Base-by-base conservation (phyloP, 2,888 invertebrate genomes). In the Cheilosia soror region DNA sequence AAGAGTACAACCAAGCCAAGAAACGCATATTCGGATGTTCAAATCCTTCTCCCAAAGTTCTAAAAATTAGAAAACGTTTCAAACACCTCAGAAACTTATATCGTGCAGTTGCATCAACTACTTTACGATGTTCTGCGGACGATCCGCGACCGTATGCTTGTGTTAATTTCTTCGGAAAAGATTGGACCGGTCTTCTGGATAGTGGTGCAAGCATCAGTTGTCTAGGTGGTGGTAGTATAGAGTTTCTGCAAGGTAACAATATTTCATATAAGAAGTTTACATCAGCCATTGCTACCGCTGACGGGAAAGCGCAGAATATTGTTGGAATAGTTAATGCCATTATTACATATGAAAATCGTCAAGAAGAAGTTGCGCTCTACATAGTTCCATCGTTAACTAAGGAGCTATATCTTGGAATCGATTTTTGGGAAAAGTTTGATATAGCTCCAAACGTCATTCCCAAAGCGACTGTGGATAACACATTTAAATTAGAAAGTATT, bases 351-450 rank as follows among this genome's bases (percentile, higher is more conserved):
- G 25, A 53, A 53, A 11, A 20, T 53, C 27, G 5, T 2, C 0
- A 4, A 11, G 53, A 27, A 11, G 27, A 53, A 13, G 27, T 53
- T 11, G 11, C 9, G 1, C 29, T 53, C 4, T 53, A 11, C 25
- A n/a, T 53, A 9, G 53, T 31, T 6, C 31, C 31, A 31, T 53
- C 29, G 13, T 29, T n/a, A 15, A 11, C 13, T 53, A 29, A 33
- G 49, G 31, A 5, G 15, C 47, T 15, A 0, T 31, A 31, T 31
- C 31, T 31, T 7, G 31, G 31, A 6, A 31, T 31, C 7, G 47
- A 63, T 31, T 63, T 63, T 15, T 63, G 47, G 63, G n/a, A 31
- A 33, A 63, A 63, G 31, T 49, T 63, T 33, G 7, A 63, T 11
- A 15, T 63, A 9, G 49, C 49, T 0, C 63, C 51, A 5, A 49